Percentiles rank a stretch among this genome's conserved stretches.
Conservation (phyloP, 1,140 invertebrate species). For the Leptoteleia sp. region DNA sequence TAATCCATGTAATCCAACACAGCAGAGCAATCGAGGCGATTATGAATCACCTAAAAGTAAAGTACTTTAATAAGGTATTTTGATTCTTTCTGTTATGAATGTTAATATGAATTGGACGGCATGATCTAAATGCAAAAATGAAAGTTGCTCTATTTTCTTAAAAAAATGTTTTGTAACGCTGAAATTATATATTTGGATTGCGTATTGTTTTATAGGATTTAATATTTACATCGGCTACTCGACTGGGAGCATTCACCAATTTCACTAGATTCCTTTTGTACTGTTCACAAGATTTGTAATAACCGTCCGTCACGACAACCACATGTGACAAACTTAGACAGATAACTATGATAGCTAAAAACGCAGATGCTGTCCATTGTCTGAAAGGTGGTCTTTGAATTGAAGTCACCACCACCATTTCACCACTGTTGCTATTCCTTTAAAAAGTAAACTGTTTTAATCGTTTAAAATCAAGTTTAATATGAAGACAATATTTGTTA, state of each 20-base stretch:
- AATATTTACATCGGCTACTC: slow-evolving; percentile 71
- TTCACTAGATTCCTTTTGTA: slow-evolving; percentile 83
- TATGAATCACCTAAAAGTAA: slow-evolving; percentile 82
- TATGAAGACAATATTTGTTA: too few relatives aligned
- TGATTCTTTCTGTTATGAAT: background rate
- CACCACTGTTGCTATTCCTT: slow-evolving; percentile 81
- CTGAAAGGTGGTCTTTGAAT: slow-evolving; percentile 81
- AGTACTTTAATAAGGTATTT: background rate
- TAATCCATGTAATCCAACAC: slow-evolving; percentile 89
- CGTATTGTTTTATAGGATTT: too few relatives aligned
- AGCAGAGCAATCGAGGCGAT: slow-evolving; percentile 84
- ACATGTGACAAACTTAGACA: slow-evolving; percentile 84
- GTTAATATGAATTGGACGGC: too few relatives aligned
- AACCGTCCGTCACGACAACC: slow-evolving; percentile 85
- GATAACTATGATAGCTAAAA: slow-evolving; percentile 82
- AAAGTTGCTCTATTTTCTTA: too few relatives aligned
- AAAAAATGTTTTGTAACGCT: too few relatives aligned
- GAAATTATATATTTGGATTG: too few relatives aligned
- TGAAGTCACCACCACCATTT: slow-evolving; percentile 82
- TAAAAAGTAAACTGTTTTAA: too few relatives aligned
- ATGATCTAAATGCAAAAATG: too few relatives aligned
- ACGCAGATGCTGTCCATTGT: slow-evolving; percentile 83
- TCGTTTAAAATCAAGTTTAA: too few relatives aligned
- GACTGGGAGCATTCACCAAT: slow-evolving; percentile 75
- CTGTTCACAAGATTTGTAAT: slow-evolving; percentile 85